Evolutionary conservation across 2,797 vertebrate species (phyloP).

Genomic region (Myripristis jacobus): DNA sequence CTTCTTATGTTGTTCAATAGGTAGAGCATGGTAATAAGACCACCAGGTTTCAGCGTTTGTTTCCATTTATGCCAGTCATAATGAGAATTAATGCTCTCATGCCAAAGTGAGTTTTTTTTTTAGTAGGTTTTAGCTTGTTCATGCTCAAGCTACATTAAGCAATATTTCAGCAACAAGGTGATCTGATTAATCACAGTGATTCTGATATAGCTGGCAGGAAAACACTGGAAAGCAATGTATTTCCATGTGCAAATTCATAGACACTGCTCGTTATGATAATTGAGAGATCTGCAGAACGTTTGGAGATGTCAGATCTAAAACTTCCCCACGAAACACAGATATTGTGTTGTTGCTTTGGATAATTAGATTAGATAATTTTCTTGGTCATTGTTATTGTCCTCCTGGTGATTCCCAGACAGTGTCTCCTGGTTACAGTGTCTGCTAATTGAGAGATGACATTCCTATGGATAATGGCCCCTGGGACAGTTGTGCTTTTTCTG

Average conservation of each 20-base stretch:
- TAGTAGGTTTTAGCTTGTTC: background rate
- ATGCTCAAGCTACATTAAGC: too few relatives aligned
- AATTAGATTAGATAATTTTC: background rate
- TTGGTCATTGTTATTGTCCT: constrained; percentile 18
- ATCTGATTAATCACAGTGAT: constrained; percentile 31
- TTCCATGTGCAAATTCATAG: background rate
- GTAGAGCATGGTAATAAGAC: constrained; percentile 29
- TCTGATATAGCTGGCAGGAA: constrained; percentile 5
- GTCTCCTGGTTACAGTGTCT: constrained; percentile 16
- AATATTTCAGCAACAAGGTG: constrained; percentile 56
- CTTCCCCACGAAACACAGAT: background rate
- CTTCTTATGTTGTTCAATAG: constrained; percentile 5
- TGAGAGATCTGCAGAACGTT: background rate
- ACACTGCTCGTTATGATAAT: constrained; percentile 2
- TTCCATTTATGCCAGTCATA: background rate
- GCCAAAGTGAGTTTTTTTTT: background rate
- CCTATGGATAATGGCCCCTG: constrained; percentile 36
- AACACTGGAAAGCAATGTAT: too few relatives aligned
- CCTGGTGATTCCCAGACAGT: constrained; percentile 16
- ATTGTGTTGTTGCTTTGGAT: background rate
- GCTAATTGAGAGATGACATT: constrained; percentile 50
- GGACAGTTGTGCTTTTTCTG: constrained; percentile 45
- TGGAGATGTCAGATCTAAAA: too few relatives aligned
- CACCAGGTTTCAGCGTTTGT: background rate
- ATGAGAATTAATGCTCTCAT: too few relatives aligned